phyloP scores from a whole-genome alignment of 2,888 invertebrate species.

The Orthosia cruda region DNA sequence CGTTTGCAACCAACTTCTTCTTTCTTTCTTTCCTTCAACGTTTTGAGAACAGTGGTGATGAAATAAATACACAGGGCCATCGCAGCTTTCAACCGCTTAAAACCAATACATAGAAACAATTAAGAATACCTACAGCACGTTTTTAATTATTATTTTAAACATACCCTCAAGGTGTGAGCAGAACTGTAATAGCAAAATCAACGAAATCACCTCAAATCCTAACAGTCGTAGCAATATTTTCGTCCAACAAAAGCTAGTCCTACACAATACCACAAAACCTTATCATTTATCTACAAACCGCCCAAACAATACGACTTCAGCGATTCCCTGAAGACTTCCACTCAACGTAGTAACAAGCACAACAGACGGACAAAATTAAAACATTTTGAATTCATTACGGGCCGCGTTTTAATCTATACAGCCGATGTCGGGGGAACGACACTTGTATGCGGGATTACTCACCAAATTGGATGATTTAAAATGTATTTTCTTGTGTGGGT shows the following conservation, averaged over 20 bases:
- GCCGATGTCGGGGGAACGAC: slow-evolving; percentile 65
- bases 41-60: too few relatives aligned
- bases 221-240: background rate
- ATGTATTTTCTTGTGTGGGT: slow-evolving; percentile 61
- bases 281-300: slow-evolving; percentile 31
- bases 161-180: too few relatives aligned
- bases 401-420: slow-evolving; percentile 70
- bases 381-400: slow-evolving; percentile 78
- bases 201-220: slow-evolving; percentile 2
- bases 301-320: slow-evolving; percentile 39
- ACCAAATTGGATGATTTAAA: slow-evolving; percentile 77
- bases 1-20: too few relatives aligned
- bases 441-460: slow-evolving; percentile 70
- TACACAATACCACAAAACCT: slow-evolving; percentile 17
- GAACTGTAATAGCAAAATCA: too few relatives aligned
- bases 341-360: slow-evolving; percentile 12
- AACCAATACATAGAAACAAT: too few relatives aligned
- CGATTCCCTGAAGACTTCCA: slow-evolving; percentile 36
- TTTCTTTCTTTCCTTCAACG: too few relatives aligned
- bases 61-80: too few relatives aligned
- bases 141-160: too few relatives aligned
- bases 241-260: slow-evolving; percentile 13
- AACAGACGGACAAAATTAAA: slow-evolving; percentile 69
- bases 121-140: too few relatives aligned
- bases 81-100: too few relatives aligned